A percentile compares a stretch with the other conserved stretches of the same genome.
Evolutionary conservation across 2,797 vertebrate species (phyloP).

Genomic region (Carcharodon carcharias): DNA sequence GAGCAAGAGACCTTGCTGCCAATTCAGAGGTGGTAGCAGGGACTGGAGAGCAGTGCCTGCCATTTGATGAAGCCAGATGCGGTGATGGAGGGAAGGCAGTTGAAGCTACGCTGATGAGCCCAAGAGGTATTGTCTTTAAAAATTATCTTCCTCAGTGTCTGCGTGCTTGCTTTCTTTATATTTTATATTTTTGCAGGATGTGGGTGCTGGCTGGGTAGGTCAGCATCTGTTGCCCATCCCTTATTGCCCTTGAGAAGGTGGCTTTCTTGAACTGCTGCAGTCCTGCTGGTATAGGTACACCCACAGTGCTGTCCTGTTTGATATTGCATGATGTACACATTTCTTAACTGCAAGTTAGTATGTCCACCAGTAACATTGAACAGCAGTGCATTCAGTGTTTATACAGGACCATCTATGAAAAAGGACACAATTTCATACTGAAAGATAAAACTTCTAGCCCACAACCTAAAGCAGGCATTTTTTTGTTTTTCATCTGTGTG

Average conservation of each 20-base stretch:
- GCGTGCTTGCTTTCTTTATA: neutral
- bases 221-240: too few relatives aligned
- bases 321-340: neutral
- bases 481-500: neutral
- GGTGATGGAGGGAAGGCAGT: constrained; percentile 95
- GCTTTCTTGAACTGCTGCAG: too few relatives aligned
- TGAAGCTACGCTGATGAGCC: constrained; percentile 95
- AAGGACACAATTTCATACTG: neutral
- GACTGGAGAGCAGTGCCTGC: constrained; percentile 86
- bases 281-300: too few relatives aligned
- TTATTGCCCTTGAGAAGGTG: too few relatives aligned
- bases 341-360: neutral
- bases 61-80: constrained; percentile 89
- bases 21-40: constrained; percentile 92
- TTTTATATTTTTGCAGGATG: too few relatives aligned
- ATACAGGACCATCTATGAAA: neutral
- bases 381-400: neutral
- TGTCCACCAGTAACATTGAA: neutral
- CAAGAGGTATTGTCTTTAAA: constrained; percentile 70
- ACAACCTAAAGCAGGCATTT: neutral
- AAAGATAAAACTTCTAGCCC: neutral
- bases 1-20: constrained; percentile 76
- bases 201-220: too few relatives aligned
- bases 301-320: too few relatives aligned
- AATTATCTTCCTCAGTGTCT: neutral